Conservation (phyloP, 1,140 invertebrate species). For the Dryas iulia region DNA sequence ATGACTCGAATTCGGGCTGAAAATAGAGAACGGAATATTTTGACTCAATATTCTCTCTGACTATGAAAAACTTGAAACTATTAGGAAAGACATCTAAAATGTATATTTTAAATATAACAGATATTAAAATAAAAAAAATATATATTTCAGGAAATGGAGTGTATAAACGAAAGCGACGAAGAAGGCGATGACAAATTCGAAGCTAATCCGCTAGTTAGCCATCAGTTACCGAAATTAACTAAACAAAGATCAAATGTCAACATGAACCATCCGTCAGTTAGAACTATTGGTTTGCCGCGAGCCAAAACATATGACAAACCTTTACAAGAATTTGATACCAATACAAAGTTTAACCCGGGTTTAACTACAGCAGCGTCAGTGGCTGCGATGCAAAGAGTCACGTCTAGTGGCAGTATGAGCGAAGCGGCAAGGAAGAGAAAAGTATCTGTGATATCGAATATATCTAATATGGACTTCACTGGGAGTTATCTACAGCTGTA, state of each 20-base stretch:
- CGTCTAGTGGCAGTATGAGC: conserved; percentile 73
- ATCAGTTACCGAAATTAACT: conserved; percentile 65
- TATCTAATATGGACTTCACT: conserved; percentile 86
- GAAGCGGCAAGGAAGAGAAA: conserved; percentile 80
- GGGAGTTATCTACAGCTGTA: conserved; percentile 85
- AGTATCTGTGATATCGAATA: conserved; percentile 85
- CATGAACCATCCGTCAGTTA: conserved; percentile 70
- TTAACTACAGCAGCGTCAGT: conserved; percentile 74
- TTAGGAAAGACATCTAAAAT: no score
- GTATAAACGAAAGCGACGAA: conserved; percentile 81
- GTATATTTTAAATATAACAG: conserved; percentile 15
- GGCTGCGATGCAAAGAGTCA: conserved; percentile 80
- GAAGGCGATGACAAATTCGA: conserved; percentile 79
- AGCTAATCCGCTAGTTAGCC: conserved; percentile 68
- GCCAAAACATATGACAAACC: conserved; percentile 80
- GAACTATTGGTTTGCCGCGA: conserved; percentile 66
- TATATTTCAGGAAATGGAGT: conserved; percentile 82
- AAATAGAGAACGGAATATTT: no score
- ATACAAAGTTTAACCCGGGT: conserved; percentile 45
- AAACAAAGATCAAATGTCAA: conserved; percentile 63
- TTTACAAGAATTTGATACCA: conserved; percentile 76
- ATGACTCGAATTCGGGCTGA: no score
- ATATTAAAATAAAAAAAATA: no score
- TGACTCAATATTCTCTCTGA: no score
- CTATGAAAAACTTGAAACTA: no score